Percentiles rank a stretch among this genome's conserved stretches.
phyloP scores from a whole-genome alignment of 2,797 vertebrate genomes.

The Rhabdophis nuchalis region DNA sequence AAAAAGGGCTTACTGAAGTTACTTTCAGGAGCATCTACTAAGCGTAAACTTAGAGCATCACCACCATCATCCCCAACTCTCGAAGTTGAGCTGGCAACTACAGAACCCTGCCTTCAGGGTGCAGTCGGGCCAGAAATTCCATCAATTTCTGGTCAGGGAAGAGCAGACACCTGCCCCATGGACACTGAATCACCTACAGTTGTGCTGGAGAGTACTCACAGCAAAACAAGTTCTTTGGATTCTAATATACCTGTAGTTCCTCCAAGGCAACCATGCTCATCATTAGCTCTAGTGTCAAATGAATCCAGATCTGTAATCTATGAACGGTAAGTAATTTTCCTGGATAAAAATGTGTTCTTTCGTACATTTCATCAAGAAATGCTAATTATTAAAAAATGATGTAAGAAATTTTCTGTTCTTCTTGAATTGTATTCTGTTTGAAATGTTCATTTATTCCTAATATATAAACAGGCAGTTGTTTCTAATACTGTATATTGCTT shows the following conservation, averaged over 20 bases:
- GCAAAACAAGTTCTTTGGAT: constrained; percentile 80
- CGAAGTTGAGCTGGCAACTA: constrained; percentile 80
- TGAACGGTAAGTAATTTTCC: constrained; percentile 81
- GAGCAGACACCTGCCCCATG: constrained; percentile 52
- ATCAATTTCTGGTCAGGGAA: constrained; percentile 54
- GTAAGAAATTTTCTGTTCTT: not conserved
- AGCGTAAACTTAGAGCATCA: constrained; percentile 88
- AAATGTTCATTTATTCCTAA: not conserved
- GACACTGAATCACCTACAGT: constrained; percentile 71
- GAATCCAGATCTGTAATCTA: constrained; percentile 90
- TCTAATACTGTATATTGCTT: not conserved
- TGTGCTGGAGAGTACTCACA: constrained; percentile 72
- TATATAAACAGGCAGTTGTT: not conserved
- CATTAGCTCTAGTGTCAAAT: constrained; percentile 80
- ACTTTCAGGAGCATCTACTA: constrained; percentile 86
- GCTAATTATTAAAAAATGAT: not conserved
- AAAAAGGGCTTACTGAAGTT: constrained; percentile 95
- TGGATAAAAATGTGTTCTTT: fast-evolving
- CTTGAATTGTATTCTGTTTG: not conserved
- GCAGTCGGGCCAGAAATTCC: constrained; percentile 81
- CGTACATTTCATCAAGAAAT: not conserved
- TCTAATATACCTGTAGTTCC: constrained; percentile 82
- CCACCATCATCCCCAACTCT: constrained; percentile 92
- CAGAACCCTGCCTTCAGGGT: constrained; percentile 79
- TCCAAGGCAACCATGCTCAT: constrained; percentile 94